phyloP scores from a whole-genome alignment of 2,113 vertebrate genomes.

The Percina caprodes region DNA sequence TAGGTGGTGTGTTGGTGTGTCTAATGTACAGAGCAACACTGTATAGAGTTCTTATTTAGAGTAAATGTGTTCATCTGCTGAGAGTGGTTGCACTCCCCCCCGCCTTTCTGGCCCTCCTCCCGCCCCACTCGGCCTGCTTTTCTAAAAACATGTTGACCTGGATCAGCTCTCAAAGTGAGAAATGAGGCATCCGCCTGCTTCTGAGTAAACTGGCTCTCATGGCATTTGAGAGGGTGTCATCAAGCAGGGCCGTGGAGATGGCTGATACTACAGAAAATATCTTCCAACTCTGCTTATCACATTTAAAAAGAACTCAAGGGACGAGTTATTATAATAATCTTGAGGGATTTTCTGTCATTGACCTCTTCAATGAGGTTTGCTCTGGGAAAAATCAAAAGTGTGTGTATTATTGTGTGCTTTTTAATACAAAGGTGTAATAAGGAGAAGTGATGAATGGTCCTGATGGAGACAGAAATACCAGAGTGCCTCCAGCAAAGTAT shows the following conservation, averaged over 20 bases:
- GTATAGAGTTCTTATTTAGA: constrained; percentile 23
- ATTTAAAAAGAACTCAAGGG: constrained; percentile 43
- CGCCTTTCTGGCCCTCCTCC: neutral
- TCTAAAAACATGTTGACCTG: constrained; percentile 77
- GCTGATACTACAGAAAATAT: constrained; percentile 50
- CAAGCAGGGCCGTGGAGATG: constrained; percentile 43
- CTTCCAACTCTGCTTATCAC: constrained; percentile 58
- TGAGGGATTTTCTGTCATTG: constrained; percentile 36
- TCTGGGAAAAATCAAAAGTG: neutral
- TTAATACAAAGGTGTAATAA: neutral
- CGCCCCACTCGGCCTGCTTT: constrained; percentile 54
- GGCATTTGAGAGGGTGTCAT: constrained; percentile 58
- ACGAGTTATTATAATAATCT: constrained; percentile 19
- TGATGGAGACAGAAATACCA: constrained; percentile 34
- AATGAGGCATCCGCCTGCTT: constrained; percentile 63
- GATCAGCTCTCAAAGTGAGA: constrained; percentile 68
- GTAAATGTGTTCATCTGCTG: constrained; percentile 37
- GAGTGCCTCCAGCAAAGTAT: constrained; percentile 31
- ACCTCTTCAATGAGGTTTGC: constrained; percentile 21
- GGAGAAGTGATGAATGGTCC: constrained; percentile 12
- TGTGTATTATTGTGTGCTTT: neutral
- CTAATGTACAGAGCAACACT: neutral
- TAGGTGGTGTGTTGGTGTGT: neutral
- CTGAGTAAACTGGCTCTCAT: constrained; percentile 64
- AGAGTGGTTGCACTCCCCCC: constrained; percentile 2